Evolutionary conservation across 2,113 vertebrate genomes (phyloP), one percentile per base, ranked within the genome.

Genomic region (Pelvicachromis taeniatus): DNA sequence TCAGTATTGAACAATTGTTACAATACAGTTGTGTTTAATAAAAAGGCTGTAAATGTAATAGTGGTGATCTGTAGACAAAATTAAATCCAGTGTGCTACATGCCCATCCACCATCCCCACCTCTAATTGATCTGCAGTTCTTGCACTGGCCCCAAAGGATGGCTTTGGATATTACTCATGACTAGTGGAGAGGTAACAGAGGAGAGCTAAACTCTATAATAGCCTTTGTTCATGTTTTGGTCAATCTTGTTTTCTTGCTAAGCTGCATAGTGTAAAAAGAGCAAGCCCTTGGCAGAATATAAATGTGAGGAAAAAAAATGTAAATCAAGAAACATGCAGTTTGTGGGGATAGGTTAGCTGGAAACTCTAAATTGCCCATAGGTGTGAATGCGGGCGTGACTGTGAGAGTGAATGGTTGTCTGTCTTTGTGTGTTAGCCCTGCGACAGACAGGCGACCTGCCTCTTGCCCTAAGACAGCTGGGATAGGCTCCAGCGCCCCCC

Each of bases 231-330:
- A 45, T 45, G 38, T 70, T 26, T 70, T 70, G 65, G 40, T 26
- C 65, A 48, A 48, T 48, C 40, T 1, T 29, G 65, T 29, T 29
- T 29, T 48, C 23, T 11, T 29, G 23, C 65, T 14, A 73, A 73
- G 40, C 3, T 48, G 21, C 0, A 38, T 7, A n/a, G 11, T 19
- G 0, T n/a, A 63, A 31, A 63, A 42, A 14, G 11, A 38, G 33
- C 33, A 40, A 21, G 40, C 11, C 1, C 2, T 23, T 21, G 61
- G n/a, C n/a, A 29, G 14, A 70, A 26, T 45, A 70, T 70, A 9
- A 14, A 70, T 26, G 21, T 0, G 2, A 26, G 26, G 21, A 10
- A 26, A 42, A n/a, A 70, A 70, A 42, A 65, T 4, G 33, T 65
- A 65, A 23, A 40, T 40, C 35, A 38, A 14, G 35, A 23, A 65